Conservation (phyloP, 2,113 vertebrate species). For the Opisthocomus hoazin region DNA sequence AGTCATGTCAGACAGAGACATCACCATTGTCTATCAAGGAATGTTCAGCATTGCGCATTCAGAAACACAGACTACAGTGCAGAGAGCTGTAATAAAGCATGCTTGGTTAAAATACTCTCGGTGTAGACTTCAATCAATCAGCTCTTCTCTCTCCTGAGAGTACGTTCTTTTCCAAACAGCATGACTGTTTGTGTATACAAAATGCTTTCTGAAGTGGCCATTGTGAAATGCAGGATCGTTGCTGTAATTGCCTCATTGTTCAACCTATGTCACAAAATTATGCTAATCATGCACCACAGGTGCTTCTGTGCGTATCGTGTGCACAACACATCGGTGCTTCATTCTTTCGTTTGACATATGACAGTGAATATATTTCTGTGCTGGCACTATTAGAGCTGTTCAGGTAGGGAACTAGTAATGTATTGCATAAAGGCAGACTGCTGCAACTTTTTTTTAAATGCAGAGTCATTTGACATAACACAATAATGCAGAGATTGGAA, state of each 20-base stretch:
- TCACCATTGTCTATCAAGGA: neutral
- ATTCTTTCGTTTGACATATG: neutral
- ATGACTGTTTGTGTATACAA: neutral
- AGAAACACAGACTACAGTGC: neutral
- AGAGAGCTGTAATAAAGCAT: neutral
- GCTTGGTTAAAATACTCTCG: slow-evolving; percentile 6
- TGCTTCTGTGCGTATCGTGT: neutral
- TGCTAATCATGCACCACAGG: neutral
- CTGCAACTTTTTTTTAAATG: neutral
- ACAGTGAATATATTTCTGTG: neutral
- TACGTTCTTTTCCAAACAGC: neutral
- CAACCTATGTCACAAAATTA: neutral
- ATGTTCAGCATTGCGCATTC: neutral
- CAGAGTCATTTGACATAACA: neutral
- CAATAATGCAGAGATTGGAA: neutral
- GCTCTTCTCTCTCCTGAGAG: neutral
- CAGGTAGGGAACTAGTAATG: neutral
- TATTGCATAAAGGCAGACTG: neutral
- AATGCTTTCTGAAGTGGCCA: neutral
- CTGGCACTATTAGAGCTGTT: neutral
- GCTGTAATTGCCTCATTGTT: neutral
- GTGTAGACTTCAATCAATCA: neutral
- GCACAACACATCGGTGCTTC: neutral
- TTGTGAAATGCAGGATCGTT: neutral
- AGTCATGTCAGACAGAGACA: neutral